phyloP scores from a whole-genome alignment of 2,113 vertebrate species.

The Seriola dumerili region DNA sequence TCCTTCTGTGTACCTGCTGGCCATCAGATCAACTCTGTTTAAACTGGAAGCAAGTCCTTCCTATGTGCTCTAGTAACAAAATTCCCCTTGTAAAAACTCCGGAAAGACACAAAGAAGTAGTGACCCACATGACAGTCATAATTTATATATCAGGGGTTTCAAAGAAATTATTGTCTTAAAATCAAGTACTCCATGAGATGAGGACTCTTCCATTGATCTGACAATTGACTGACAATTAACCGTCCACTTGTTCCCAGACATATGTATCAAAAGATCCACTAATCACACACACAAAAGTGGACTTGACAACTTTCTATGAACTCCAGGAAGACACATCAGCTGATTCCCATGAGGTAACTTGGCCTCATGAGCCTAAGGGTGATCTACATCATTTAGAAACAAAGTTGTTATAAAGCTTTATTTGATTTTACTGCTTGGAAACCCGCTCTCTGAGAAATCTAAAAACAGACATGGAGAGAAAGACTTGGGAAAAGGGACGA shows the following conservation, averaged over 20 bases:
- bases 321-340: conserved; percentile 4
- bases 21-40: neutral
- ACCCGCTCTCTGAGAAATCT: neutral
- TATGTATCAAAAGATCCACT: neutral
- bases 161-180: neutral
- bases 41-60: neutral
- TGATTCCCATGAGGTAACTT: neutral
- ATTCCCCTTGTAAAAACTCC: neutral
- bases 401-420: neutral
- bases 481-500: neutral
- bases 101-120: neutral
- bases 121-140: neutral
- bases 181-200: neutral
- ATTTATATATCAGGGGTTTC: neutral
- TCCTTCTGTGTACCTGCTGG: neutral
- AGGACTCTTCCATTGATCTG: neutral
- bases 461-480: too few species aligned
- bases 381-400: neutral
- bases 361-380: neutral
- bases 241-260: neutral
- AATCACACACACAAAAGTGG: neutral
- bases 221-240: neutral
- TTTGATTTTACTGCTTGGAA: neutral
- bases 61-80: neutral
- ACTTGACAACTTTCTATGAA: neutral